Evolutionary conservation across 2,888 invertebrate species (phyloP), one percentile per base, ranked within the genome.

Genomic region (Ophonus ardosiacus): DNA sequence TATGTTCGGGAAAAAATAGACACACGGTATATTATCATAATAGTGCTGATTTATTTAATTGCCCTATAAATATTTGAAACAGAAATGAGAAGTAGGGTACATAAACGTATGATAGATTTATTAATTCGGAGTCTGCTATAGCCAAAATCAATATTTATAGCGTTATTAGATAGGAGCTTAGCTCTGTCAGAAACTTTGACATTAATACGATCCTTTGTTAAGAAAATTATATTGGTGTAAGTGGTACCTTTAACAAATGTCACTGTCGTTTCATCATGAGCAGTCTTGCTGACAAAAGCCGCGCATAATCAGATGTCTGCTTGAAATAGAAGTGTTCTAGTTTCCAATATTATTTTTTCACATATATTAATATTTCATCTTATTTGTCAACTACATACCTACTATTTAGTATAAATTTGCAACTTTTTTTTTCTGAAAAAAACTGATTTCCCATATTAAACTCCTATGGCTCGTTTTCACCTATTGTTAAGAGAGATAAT

Each of bases 181-280:
- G 15, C 10, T 18, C 76, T 51, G 51, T 76, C 76, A 76, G 51
- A 76, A 76, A 78, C 57, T 78, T 57, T 78, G 78, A 59, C 78
- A 78, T 78, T 78, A 78, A 78, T 78, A 43, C 15, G 78, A 57
- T 24, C 57, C 78, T 78, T 57, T 78, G 57, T 78, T 78, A 78
- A 24, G 24, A 57, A 31, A 10, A 57, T n/a, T 78, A 78, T 57
- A 31, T 24, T 78, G 31, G 59, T 56, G 59, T 78, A 78, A 78
- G 78, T 78, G 38, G 57, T 78, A 78, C 59, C 78, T 78, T 57
- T 78, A 78, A 78, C 57, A 78, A 78, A 78, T 78, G 78, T 78
- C 78, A 78, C 31, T 57, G 31, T 78, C 57, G 21, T 56, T 57
- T 15, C 43, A 51, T 76, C 10, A 21, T 76, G 76, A 76, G 38